Evolutionary conservation across 2,113 vertebrate genomes (phyloP).

Genomic region (Zootoca vivipara): DNA sequence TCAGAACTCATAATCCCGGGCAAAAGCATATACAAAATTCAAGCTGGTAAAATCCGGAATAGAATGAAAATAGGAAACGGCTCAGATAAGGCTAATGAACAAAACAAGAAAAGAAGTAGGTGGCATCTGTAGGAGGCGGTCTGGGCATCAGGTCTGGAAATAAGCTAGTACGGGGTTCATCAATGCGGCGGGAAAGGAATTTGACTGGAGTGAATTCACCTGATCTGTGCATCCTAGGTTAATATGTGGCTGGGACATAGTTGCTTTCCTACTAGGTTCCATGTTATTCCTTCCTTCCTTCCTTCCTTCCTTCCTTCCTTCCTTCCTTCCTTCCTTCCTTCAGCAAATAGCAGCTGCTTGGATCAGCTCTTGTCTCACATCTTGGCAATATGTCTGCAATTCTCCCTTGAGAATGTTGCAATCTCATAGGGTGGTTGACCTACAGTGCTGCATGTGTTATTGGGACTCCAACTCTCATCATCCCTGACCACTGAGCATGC

Average conservation of each 20-base stretch:
- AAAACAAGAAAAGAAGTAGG: not conserved
- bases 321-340: too few relatives aligned
- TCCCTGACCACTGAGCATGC: too few relatives aligned
- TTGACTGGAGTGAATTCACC: not conserved
- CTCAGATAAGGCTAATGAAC: constrained; percentile 8
- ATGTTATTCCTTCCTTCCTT: not conserved
- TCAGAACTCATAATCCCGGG: constrained; percentile 18
- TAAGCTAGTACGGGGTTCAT: not conserved
- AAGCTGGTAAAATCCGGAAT: constrained; percentile 16
- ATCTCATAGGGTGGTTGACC: too few relatives aligned
- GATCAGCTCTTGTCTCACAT: too few relatives aligned
- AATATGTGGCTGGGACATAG: not conserved
- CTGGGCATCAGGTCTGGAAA: not conserved
- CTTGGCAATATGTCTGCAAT: too few relatives aligned
- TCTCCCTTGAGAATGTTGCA: too few relatives aligned
- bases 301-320: too few relatives aligned
- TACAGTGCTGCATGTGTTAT: too few relatives aligned
- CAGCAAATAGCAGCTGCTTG: too few relatives aligned
- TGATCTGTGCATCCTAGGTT: not conserved
- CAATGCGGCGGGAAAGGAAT: not conserved
- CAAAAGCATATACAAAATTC: constrained; percentile 2
- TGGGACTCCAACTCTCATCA: too few relatives aligned
- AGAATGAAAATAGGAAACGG: constrained; percentile 36
- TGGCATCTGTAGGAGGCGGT: not conserved
- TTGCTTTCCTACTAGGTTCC: not conserved